Evolutionary conservation across 2,797 vertebrate species (phyloP).

Genomic region (Paratrypauchen microcephalus): DNA sequence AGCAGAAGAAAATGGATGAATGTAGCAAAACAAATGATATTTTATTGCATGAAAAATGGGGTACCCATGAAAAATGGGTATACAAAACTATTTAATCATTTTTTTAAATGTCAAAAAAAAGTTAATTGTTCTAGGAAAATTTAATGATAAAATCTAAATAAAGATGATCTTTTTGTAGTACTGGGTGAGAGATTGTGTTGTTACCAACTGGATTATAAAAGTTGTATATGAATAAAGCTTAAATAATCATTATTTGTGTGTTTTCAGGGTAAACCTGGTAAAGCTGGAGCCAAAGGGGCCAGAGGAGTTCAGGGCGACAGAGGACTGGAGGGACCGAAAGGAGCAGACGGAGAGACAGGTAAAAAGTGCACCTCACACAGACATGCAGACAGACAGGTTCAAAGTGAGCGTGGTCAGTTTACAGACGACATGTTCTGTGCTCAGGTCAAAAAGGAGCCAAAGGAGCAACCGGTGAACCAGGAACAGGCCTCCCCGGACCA

Average conservation of each 20-base stretch:
- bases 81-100: too few relatives aligned
- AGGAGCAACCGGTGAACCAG: conserved; percentile 56
- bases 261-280: conserved; percentile 75
- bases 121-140: too few relatives aligned
- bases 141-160: too few relatives aligned
- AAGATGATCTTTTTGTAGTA: too few relatives aligned
- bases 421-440: not conserved
- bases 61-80: too few relatives aligned
- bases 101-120: too few relatives aligned
- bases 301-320: conserved; percentile 66
- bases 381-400: not conserved
- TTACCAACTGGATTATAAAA: not conserved
- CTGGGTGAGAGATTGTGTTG: not conserved
- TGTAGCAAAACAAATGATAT: too few relatives aligned
- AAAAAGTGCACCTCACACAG: not conserved
- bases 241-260: not conserved
- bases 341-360: conserved; percentile 70
- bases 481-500: conserved; percentile 63
- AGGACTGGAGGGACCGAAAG: conserved; percentile 73
- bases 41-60: too few relatives aligned
- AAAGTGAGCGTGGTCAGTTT: too few relatives aligned
- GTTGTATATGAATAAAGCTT: too few relatives aligned
- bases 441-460: conserved; percentile 73
- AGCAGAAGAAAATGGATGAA: too few relatives aligned
- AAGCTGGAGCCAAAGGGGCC: conserved; percentile 64